phyloP scores from a whole-genome alignment of 1,140 invertebrate species.

The Muscidifurax raptorellus region DNA sequence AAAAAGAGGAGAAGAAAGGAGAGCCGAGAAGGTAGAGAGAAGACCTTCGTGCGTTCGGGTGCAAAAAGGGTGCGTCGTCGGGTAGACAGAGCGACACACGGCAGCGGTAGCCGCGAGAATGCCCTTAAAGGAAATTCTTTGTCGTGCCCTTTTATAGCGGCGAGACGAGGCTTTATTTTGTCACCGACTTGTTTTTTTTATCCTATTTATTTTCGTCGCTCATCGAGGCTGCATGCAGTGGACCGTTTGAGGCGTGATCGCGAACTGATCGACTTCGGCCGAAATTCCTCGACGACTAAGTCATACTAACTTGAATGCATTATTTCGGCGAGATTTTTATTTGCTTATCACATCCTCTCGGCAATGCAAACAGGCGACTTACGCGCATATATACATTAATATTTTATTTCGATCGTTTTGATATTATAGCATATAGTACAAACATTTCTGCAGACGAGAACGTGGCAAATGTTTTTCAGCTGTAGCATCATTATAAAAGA shows the following conservation, averaged over 20 bases:
- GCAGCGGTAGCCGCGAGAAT: background rate
- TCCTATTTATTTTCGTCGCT: background rate
- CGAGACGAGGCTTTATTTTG: conserved; percentile 15
- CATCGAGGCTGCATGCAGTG: background rate
- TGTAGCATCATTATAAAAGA: no score
- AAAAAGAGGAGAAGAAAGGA: background rate
- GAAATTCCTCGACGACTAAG: conserved; percentile 28
- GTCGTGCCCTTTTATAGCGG: conserved; percentile 30
- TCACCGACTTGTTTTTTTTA: background rate
- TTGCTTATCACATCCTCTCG: background rate
- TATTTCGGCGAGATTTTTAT: background rate
- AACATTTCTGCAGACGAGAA: background rate
- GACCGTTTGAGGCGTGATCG: background rate
- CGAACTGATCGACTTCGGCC: no score
- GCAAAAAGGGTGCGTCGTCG: background rate
- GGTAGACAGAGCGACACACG: background rate
- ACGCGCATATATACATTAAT: background rate
- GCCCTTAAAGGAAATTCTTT: conserved; percentile 38
- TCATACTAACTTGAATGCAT: conserved; percentile 26
- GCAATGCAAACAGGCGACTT: background rate
- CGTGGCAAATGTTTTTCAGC: background rate
- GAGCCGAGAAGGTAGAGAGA: background rate
- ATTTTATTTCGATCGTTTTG: no score
- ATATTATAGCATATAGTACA: background rate
- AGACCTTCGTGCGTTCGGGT: background rate